Evolutionary conservation across 2,113 vertebrate genomes (phyloP).

Genomic region (Callipepla californica): DNA sequence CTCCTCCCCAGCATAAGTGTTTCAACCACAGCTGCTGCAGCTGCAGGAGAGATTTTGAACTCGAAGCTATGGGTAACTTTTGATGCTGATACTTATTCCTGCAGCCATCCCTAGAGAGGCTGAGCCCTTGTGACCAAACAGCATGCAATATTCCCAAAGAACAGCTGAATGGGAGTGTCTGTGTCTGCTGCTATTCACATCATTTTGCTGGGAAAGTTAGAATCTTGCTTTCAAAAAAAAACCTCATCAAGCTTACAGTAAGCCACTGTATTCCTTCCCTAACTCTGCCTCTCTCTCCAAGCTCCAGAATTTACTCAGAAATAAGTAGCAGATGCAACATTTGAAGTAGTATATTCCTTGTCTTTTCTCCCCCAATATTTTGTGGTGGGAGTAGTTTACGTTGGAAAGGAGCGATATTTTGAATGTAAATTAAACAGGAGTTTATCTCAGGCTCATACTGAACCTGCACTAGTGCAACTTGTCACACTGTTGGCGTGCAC

Average conservation of each 20-base stretch:
- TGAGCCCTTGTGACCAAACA: not conserved
- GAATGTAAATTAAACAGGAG: not conserved
- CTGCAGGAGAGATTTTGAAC: not conserved
- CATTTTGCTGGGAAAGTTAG: not conserved
- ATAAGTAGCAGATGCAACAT: not conserved
- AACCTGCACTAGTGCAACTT: not conserved
- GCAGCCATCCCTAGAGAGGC: not conserved
- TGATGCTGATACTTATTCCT: not conserved
- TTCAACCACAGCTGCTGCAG: not conserved
- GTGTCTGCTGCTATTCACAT: not conserved
- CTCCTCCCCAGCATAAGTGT: not conserved
- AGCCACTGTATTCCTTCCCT: not conserved
- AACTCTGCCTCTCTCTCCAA: not conserved
- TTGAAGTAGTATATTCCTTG: not conserved
- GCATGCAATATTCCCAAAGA: rapidly evolving
- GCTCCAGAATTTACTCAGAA: not conserved
- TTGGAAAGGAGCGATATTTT: not conserved
- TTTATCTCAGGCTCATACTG: not conserved
- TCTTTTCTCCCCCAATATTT: not conserved
- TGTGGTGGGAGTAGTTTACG: not conserved
- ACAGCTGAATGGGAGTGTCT: not conserved
- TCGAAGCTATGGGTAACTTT: not conserved
- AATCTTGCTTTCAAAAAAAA: too few species aligned
- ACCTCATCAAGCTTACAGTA: not conserved
- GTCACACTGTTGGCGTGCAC: not conserved